A percentile compares a stretch with the other conserved stretches of the same genome.
phyloP scores from a whole-genome alignment of 2,113 vertebrate genomes.

The Cinclus mexicanus region DNA sequence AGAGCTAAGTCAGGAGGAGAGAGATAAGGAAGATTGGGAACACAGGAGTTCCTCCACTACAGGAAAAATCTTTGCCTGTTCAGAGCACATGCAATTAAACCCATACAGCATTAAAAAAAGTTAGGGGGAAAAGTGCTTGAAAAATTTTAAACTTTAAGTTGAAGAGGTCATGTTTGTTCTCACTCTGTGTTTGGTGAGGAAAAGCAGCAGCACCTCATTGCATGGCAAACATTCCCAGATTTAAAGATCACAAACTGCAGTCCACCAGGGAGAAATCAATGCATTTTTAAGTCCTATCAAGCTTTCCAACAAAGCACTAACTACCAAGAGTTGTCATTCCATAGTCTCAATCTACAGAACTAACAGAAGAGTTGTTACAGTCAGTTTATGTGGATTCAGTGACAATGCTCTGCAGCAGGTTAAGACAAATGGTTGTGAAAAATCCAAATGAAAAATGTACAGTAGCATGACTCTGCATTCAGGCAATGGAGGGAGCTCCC shows the following conservation, averaged over 20 bases:
- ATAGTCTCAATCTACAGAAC: background rate
- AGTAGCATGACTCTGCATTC: background rate
- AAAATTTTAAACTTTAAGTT: background rate
- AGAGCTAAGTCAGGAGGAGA: background rate
- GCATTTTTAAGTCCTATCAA: background rate
- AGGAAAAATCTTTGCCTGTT: background rate
- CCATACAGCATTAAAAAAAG: background rate
- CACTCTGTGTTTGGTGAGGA: background rate
- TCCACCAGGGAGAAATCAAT: background rate
- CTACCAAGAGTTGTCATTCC: background rate
- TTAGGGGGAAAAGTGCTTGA: background rate
- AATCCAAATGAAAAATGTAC: background rate
- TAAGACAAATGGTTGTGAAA: background rate
- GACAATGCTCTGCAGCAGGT: background rate
- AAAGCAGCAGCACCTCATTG: background rate
- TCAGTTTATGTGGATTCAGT: background rate
- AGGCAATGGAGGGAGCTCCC: background rate
- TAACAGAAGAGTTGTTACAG: background rate
- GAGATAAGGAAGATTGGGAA: background rate
- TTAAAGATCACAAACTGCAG: background rate
- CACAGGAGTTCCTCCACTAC: background rate
- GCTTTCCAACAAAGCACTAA: background rate
- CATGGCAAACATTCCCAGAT: conserved; percentile 2
- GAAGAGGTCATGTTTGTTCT: background rate
- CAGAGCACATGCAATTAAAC: background rate